Evolutionary conservation across 1,140 invertebrate species (phyloP), one percentile per base, ranked within the genome.

Genomic region (Danaus melanippus): DNA sequence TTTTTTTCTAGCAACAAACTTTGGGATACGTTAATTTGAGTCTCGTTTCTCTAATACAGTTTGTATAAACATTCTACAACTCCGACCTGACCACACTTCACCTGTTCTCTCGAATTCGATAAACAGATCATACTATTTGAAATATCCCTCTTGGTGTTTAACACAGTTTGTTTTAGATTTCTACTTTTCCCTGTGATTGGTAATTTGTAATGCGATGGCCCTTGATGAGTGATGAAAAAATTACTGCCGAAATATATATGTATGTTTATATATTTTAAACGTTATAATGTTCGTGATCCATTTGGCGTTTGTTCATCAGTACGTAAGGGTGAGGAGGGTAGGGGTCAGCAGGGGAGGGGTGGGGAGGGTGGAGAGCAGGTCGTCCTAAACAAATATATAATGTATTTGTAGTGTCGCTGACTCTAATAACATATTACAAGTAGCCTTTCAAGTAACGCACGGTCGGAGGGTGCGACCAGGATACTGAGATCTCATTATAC

Each of bases 21-120:
- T 69, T 70, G 63, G 64, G 62, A 66, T 53, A 58, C 66, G 67
- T 71, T 75, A 75, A 72, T 75, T 75, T 72, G 66, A 67, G 55
- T 61, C 67, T 67, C 62, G 62, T 67, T 75, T 70, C 66, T 75
- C 66, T 68, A 69, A 71, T 68, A 68, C 61, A 62, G 60, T 67
- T 67, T 62, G 64, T 61, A 59, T 61, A 69, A 71, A 74, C 66
- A 69, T 60, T 45, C 59, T 48, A 47, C 46, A 50, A 44, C n/a
- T 58, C 51, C 58, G 50, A 39, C 56, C 41, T 46, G 49, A 46
- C 15, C 46, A 11, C 10, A 32, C 46, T 50, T 42, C 55, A 48
- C 10, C 47, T n/a, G 15, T 44, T 15, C 42, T 4, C 10, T 17
- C 12, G 11, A 6, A 47, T 17, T 39, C 4, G 42, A 10, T 44